Percentiles rank a stretch among this genome's conserved stretches.
phyloP scores from a whole-genome alignment of 2,888 invertebrate species.

The Eupithecia dodoneata region DNA sequence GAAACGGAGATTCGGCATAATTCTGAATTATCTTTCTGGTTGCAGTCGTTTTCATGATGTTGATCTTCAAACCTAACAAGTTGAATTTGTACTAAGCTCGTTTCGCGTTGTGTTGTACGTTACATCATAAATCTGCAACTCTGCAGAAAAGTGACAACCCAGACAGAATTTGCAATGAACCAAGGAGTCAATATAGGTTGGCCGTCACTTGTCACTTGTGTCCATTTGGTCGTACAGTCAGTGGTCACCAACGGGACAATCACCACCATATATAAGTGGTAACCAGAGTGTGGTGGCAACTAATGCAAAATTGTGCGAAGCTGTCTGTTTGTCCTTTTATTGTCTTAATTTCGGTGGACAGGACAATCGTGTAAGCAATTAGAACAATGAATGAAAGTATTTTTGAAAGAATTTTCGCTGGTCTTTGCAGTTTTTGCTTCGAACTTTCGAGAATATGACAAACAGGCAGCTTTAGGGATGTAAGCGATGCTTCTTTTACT shows the following conservation, averaged over 20 bases:
- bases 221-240: background rate
- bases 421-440: slow-evolving; percentile 45
- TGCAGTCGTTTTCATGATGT: background rate
- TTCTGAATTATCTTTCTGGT: background rate
- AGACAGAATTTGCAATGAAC: background rate
- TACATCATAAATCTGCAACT: background rate
- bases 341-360: slow-evolving; percentile 3
- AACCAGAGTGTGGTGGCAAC: slow-evolving; percentile 1
- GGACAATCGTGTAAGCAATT: background rate
- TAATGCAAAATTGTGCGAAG: background rate
- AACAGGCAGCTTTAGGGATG: slow-evolving; percentile 7
- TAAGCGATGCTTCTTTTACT: slow-evolving; percentile 40
- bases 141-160: background rate
- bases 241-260: background rate
- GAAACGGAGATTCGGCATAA: too few species aligned
- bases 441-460: slow-evolving; percentile 19
- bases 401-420: slow-evolving; percentile 43
- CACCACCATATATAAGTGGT: background rate
- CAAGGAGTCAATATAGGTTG: background rate
- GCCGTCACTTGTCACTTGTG: background rate
- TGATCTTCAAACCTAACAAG: background rate
- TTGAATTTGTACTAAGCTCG: background rate
- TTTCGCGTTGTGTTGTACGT: background rate
- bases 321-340: slow-evolving; percentile 2
- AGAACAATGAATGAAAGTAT: slow-evolving; percentile 8